Base-by-base conservation (phyloP, 1,140 invertebrate genomes). In the Capitella teleta region DNA sequence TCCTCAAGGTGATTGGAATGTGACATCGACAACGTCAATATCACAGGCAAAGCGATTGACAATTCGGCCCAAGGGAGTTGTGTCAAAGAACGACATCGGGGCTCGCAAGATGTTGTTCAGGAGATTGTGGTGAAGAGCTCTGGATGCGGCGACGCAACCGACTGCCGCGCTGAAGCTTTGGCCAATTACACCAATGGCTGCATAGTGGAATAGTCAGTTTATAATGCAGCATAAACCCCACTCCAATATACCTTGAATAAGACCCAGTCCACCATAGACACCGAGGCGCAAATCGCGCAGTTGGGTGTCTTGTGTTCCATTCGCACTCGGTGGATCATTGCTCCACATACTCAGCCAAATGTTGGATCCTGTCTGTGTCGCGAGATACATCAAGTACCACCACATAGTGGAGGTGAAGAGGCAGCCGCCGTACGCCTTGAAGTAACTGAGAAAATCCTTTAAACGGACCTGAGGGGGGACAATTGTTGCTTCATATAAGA, bases 51-150 rank as follows among this genome's bases (percentile, higher is more conserved):
- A 41, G 2, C 47, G 34, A 26, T 49, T 49, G 8, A 41, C 21
- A 6, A 49, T 49, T 21, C 47, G 34, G 21, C 47, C 88, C 52
- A 81, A 68, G 23, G 86, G 84, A 66, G 86, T 90, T 6, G 77
- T 76, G 61, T 87, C 75, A 78, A 85, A 92, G 77, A 84, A 84
- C 3, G 59, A 51, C 63, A 79, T 68, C 0, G 76, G 74, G 1
- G 81, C 77, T 64, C 79, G 79, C 63, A 93, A 70, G 61, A 93
- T 80, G 23, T 56, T 58, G 49, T 63, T 56, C 2, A 70, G 44
- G 6, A 57, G 23, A 12, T 32, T 38, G 2, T 12, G n/a, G 28
- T 56, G 54, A 14, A 49, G 36, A 25, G 47, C 57, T 28, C 56
- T 46, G 5, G 70, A 72, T 2, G 52, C 52, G 10, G 18, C n/a